These are phyloP conservation scores for Sarotherodon lohbergeri DNA, from an alignment of 2,113 vertebrate species.

Conservation along the genomic window DNA sequence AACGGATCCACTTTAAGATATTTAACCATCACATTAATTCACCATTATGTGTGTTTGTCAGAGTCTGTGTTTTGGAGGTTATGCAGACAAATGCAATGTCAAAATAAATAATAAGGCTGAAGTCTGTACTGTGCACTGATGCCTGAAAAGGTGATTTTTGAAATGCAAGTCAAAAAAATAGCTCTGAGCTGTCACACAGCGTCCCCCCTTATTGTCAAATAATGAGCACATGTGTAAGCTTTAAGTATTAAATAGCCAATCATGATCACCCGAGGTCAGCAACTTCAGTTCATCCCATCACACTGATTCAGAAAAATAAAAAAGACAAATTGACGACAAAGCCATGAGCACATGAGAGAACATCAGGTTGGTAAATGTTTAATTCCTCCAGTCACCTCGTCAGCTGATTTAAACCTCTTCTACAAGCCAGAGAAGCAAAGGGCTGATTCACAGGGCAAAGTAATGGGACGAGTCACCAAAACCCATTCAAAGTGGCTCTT, in stretches of 20 bases:
- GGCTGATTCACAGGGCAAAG: not conserved
- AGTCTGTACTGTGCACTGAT: not conserved
- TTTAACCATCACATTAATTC: not conserved
- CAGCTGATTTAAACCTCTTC: not conserved
- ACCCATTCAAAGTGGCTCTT: not conserved
- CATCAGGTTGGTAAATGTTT: not conserved
- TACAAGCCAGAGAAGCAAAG: not conserved
- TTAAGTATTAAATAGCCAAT: not conserved
- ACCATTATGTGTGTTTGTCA: accelerated
- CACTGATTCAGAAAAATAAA: not conserved
- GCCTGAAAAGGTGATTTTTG: not conserved
- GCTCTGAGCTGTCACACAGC: not conserved
- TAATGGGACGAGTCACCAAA: not conserved
- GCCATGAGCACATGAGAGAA: accelerated
- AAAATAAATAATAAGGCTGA: not conserved
- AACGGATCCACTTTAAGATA: not conserved
- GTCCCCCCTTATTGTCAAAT: accelerated
- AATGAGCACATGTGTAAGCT: not conserved
- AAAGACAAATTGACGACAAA: not conserved
- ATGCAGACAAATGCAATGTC: not conserved
- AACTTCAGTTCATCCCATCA: not conserved
- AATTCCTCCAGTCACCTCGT: not conserved
- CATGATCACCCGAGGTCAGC: not conserved
- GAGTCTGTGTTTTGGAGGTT: not conserved
- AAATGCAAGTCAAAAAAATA: not conserved